These are phyloP conservation scores for Ophthalmolycus amberensis DNA, from an alignment of 2,113 vertebrate genomes.

Conservation along the genomic window DNA sequence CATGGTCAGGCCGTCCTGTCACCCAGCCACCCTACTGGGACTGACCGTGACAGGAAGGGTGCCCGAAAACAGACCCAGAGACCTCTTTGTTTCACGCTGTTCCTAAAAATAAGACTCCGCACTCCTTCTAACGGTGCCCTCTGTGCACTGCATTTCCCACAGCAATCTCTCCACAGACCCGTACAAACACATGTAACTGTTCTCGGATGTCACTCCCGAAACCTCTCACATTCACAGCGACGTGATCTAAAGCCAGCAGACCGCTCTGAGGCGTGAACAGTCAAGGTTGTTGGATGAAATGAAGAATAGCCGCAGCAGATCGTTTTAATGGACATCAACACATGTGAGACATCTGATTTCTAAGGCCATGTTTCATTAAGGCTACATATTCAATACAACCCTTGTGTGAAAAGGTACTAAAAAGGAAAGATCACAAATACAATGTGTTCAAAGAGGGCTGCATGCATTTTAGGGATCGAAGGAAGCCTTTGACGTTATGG, in stretches of 20 bases:
- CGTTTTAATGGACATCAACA: neutral
- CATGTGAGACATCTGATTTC: neutral
- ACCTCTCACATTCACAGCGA: neutral
- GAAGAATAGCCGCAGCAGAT: neutral
- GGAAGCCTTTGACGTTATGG: neutral
- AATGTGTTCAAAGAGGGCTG: neutral
- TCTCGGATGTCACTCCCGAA: conserved; percentile 9
- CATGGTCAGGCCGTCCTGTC: conserved; percentile 73
- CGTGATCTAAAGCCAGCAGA: conserved; percentile 11
- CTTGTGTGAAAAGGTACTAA: neutral
- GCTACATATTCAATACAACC: neutral
- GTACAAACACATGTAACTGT: conserved; percentile 16
- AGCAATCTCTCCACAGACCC: conserved; percentile 22
- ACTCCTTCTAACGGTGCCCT: conserved; percentile 27
- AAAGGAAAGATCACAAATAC: neutral
- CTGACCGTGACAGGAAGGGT: conserved; percentile 65
- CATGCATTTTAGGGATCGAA: neutral
- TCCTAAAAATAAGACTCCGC: conserved; percentile 52
- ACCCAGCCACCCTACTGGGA: conserved; percentile 75
- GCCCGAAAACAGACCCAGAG: conserved; percentile 51
- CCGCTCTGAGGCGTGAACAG: conserved; percentile 3
- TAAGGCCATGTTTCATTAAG: neutral
- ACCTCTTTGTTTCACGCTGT: conserved; percentile 59
- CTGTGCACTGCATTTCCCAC: conserved; percentile 21
- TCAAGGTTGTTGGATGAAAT: conserved; percentile 11